phyloP scores from a whole-genome alignment of 2,797 vertebrate genomes.

The Bothrops alternatus region DNA sequence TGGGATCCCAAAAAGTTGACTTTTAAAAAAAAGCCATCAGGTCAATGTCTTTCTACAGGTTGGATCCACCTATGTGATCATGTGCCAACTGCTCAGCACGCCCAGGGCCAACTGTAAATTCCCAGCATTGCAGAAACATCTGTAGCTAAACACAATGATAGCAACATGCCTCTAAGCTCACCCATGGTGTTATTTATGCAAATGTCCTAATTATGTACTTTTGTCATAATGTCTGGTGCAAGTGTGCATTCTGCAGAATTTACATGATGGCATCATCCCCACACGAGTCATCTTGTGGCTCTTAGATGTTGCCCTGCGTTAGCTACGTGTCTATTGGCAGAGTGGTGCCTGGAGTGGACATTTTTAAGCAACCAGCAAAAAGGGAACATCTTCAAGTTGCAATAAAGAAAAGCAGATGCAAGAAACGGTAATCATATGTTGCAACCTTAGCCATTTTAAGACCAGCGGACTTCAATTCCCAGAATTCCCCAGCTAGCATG shows the following conservation, averaged over 20 bases:
- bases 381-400: neutral
- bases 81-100: neutral
- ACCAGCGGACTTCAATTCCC: neutral
- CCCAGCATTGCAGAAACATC: neutral
- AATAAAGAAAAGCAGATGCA: neutral
- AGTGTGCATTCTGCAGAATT: neutral
- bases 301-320: neutral
- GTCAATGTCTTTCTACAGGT: neutral
- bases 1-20: neutral
- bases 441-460: neutral
- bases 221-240: neutral
- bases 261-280: neutral
- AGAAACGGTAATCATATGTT: neutral
- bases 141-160: neutral
- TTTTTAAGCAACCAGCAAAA: neutral
- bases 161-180: neutral
- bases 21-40: neutral
- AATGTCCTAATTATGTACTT: neutral
- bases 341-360: neutral
- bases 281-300: neutral
- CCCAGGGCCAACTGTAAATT: neutral
- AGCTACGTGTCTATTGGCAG: neutral
- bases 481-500: neutral
- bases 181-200: neutral
- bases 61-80: neutral